Evolutionary conservation across 2,797 vertebrate genomes (phyloP), one percentile per base, ranked within the genome.

Genomic region (Adelosebastes latens): DNA sequence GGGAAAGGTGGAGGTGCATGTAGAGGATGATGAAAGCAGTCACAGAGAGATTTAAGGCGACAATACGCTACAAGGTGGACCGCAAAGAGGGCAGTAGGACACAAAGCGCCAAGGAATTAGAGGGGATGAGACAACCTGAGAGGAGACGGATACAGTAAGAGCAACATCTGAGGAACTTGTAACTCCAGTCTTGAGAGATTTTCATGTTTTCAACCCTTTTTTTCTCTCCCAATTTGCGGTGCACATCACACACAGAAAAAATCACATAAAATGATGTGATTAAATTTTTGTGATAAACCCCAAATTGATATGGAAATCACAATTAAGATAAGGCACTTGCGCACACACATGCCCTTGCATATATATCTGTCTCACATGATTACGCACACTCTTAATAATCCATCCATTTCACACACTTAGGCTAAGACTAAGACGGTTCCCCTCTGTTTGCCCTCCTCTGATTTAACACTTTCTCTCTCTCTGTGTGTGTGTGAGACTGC

Each of bases 281-380:
- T 75, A 16, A 4, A 80, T 42, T 74, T 80, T 60, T 46, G 56
- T n/a, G 64, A 56, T 79, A 31, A 72, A 80, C 46, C 18, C 65
- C 59, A 52, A 83, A 58, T 25, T 72, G 29, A 80, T 80, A 75
- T 39, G 53, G 25, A 90, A 79, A 82, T 74, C 60, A 68, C 31
- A 81, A 78, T 86, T 78, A 67, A 76, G 74, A 89, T 83, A 80
- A 86, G 60, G 42, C 63, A 67, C 66, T 65, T 55, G 11, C 78
- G 24, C 46, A 75, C 22, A 11, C 25, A 61, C 55, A 58, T 4
- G 55, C 67, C 64, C 63, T 75, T 68, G 52, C 34, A 62, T 66
- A n/a, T 59, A 72, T 59, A 72, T 77, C 66, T 60, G 27, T 81
- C 56, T 59, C 67, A 63, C 70, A 71, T 73, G 83, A 55, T 49